phyloP scores from a whole-genome alignment of 2,113 vertebrate species.

The Tor tambroides region DNA sequence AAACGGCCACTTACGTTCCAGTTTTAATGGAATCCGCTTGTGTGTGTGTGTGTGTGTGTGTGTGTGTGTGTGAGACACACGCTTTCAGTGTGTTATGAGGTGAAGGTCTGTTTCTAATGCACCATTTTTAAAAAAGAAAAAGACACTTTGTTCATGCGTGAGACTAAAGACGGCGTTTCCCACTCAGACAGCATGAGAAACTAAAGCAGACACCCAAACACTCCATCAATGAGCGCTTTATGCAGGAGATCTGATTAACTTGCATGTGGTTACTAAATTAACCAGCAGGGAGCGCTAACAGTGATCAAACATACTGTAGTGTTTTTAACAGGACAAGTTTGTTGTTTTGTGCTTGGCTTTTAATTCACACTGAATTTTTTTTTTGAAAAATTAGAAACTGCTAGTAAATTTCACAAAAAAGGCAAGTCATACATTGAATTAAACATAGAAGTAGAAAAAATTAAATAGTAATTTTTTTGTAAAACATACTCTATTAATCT shows the following conservation, averaged over 20 bases:
- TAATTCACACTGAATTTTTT: background rate
- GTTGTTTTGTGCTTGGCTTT: background rate
- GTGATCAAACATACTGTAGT: background rate
- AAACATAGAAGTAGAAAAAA: background rate
- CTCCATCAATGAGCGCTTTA: background rate
- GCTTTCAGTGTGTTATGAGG: slow-evolving; percentile 25
- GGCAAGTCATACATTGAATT: background rate
- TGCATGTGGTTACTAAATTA: background rate
- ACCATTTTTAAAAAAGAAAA: background rate
- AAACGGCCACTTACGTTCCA: slow-evolving; percentile 51
- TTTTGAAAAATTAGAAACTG: no score
- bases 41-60: background rate
- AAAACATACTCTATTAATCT: no score
- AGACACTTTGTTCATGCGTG: background rate
- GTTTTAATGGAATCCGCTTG: slow-evolving; percentile 50
- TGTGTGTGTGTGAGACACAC: background rate
- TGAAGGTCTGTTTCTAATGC: slow-evolving; percentile 26
- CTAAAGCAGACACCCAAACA: background rate
- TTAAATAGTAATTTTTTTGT: no score
- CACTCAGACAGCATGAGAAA: background rate
- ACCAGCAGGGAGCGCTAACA: slow-evolving; percentile 1
- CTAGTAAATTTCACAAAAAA: background rate
- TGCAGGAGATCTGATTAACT: background rate
- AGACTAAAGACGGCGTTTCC: background rate
- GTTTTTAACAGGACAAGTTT: no score